Conservation (phyloP, 2,888 invertebrate genomes). For the Zygothrica quintamaculata region DNA sequence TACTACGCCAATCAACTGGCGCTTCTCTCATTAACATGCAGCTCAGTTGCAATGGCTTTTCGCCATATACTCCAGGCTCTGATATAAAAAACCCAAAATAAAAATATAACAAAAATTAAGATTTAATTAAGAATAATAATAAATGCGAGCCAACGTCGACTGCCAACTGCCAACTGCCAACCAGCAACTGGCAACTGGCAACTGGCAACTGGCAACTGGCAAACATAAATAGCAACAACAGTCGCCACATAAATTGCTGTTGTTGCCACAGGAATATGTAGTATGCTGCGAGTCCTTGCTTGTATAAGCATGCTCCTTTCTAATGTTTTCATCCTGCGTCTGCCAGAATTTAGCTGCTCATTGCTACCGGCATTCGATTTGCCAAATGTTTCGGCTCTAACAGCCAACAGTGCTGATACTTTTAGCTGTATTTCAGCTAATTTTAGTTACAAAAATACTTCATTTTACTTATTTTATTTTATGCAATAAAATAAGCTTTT, state of each 20-base stretch:
- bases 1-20: too few relatives aligned
- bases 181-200: constrained; percentile 8
- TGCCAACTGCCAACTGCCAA: constrained; percentile 23
- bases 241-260: constrained; percentile 59
- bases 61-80: constrained; percentile 2
- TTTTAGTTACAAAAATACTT: too few relatives aligned
- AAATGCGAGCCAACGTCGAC: constrained; percentile 49
- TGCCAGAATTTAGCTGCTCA: constrained; percentile 56
- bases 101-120: too few relatives aligned
- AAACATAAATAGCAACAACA: constrained; percentile 17
- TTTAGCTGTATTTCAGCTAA: constrained; percentile 38
- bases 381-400: not conserved
- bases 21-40: too few relatives aligned
- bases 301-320: constrained; percentile 12
- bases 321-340: constrained; percentile 43
- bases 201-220: constrained; percentile 23
- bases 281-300: constrained; percentile 14
- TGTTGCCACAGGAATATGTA: constrained; percentile 14
- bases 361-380: constrained; percentile 63
- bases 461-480: too few relatives aligned
- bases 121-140: constrained; percentile 77
- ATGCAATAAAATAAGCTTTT: too few relatives aligned
- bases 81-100: constrained; percentile 9
- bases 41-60: constrained; percentile 6
- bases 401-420: constrained; percentile 8